These are phyloP conservation scores for Caenorhabditis japonica DNA, from an alignment of 2,888 invertebrate genomes.

Conservation along the genomic window DNA sequence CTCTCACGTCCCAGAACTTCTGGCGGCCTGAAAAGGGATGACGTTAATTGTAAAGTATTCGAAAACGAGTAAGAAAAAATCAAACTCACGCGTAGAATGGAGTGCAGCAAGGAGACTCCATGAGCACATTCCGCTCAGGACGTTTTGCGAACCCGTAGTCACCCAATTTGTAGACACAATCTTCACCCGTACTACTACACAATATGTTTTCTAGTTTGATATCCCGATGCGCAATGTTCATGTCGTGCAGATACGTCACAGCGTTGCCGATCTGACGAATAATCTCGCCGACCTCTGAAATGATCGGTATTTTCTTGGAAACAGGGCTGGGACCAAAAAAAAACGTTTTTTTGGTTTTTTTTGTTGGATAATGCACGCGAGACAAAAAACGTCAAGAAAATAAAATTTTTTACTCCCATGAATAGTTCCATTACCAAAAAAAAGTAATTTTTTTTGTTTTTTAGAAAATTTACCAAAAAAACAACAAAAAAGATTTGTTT, in stretches of 20 bases:
- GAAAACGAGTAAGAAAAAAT: too few species aligned
- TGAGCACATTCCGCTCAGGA: slow-evolving; percentile 84
- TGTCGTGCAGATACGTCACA: slow-evolving; percentile 91
- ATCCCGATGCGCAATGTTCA: slow-evolving; percentile 86
- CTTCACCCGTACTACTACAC: slow-evolving; percentile 80
- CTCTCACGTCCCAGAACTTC: slow-evolving; percentile 96
- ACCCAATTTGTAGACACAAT: slow-evolving; percentile 93
- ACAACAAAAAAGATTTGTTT: too few species aligned
- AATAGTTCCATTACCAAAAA: too few species aligned
- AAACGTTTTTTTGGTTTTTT: too few species aligned
- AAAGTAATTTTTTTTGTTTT: too few species aligned
- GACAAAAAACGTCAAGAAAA: too few species aligned
- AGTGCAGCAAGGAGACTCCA: slow-evolving; percentile 98
- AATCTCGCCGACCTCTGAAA: slow-evolving; percentile 89
- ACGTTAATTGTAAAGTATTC: too few species aligned
- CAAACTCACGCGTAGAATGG: slow-evolving; percentile 94
- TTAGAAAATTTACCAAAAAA: too few species aligned
- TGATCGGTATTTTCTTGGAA: background rate
- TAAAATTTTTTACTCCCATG: too few species aligned
- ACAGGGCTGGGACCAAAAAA: too few species aligned
- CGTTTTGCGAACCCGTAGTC: slow-evolving; percentile 99
- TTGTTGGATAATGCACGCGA: too few species aligned
- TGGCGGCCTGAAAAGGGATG: slow-evolving; percentile 79
- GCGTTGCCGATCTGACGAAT: slow-evolving; percentile 97
- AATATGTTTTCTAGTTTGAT: slow-evolving; percentile 87